Base-by-base conservation (phyloP, 2,113 vertebrate species). In the Burhinus oedicnemus region DNA sequence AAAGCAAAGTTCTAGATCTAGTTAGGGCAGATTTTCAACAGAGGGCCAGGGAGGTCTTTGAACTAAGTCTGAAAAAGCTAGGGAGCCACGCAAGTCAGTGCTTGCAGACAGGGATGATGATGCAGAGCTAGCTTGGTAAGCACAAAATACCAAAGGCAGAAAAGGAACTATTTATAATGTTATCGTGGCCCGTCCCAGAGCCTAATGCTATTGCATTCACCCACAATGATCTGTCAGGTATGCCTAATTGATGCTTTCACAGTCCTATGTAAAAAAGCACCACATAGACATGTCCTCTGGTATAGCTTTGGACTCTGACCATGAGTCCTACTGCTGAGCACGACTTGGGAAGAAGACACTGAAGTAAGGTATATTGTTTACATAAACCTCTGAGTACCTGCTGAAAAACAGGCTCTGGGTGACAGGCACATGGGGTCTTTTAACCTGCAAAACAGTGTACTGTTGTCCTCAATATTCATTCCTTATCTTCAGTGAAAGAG, bases 1-100 rank as follows among this genome's bases (percentile, higher is more conserved):
- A 95, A 91, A 96, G 82, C 47, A 32, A 94, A 89, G 58, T 92
- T 94, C 86, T 92, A 66, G 23, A 94, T 89, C 47, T 78, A 94
- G 88, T 85, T 61, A 70, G 62, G 64, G 68, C 64, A 92, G 29
- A 78, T 91, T 96, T 94, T 95, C 87, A 93, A 76, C 29, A 42
- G 52, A 83, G 62, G 74, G 62, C 36, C 81, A 93, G 58, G 74
- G 8, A 94, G 19, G 42, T 66, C 93, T 62, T 69, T 89, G 34
- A 95, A 79, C 82, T 32, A 62, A 83, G 27, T 49, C 49, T n/a
- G 49, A 92, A 94, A 83, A 94, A 83, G 17, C 71, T 30, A 80
- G 3, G 14, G 85, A 93, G 30, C 62, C n/a, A 15, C 26, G 61
- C 49, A 89, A 87, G 49, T 40, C 72, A 47, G 51, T 68, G 65